Conservation (phyloP, 2,113 vertebrate genomes). For the human region DNA sequence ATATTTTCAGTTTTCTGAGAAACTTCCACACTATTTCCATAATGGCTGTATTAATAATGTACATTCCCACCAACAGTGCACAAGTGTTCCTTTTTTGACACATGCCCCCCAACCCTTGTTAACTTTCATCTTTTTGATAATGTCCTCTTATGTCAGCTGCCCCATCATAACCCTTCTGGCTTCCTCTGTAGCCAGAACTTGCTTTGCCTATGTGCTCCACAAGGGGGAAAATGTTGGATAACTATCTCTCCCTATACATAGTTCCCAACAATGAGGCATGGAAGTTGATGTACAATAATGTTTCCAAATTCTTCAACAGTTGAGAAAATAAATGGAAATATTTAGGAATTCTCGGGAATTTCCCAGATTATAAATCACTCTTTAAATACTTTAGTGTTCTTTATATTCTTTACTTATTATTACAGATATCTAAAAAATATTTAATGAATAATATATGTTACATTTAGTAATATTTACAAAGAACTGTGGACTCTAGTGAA, state of each 20-base stretch:
- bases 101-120: neutral
- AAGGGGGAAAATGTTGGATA: neutral
- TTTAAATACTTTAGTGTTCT: neutral
- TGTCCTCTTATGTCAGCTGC: neutral
- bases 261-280: neutral
- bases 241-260: neutral
- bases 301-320: neutral
- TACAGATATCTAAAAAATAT: neutral
- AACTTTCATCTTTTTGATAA: neutral
- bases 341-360: neutral
- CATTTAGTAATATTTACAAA: neutral
- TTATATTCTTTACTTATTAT: neutral
- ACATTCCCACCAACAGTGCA: neutral
- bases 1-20: neutral
- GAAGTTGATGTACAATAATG: neutral
- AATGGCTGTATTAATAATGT: neutral
- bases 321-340: neutral
- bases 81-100: neutral
- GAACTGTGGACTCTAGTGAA: neutral
- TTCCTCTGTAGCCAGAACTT: neutral
- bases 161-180: neutral
- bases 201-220: neutral
- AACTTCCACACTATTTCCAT: neutral
- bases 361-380: neutral
- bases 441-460: conserved; percentile 20